Evolutionary conservation across 2,888 invertebrate species (phyloP).

Genomic region (Fragum fragum): DNA sequence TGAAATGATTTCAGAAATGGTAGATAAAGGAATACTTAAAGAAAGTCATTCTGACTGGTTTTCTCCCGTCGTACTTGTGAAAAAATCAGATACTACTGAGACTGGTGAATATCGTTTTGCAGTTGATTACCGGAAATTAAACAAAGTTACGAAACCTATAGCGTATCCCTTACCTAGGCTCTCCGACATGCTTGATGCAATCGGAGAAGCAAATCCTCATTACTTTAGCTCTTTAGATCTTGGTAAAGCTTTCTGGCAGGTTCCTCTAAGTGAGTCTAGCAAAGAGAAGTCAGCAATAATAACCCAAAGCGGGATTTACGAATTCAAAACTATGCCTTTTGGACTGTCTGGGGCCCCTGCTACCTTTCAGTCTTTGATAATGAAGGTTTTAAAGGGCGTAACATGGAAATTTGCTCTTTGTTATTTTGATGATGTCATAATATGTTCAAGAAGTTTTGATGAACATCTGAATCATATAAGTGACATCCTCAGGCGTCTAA

Average conservation of each 20-base stretch:
- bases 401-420: slow-evolving; percentile 55
- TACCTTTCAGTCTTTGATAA: slow-evolving; percentile 64
- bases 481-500: slow-evolving; percentile 54
- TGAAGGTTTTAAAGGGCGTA: slow-evolving; percentile 55
- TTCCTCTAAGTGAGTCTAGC: slow-evolving; percentile 53
- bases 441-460: slow-evolving; percentile 50
- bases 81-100: background rate
- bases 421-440: slow-evolving; percentile 64
- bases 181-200: slow-evolving; percentile 63
- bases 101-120: slow-evolving; percentile 12
- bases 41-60: too few species aligned
- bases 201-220: slow-evolving; percentile 64
- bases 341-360: slow-evolving; percentile 58
- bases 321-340: too few species aligned
- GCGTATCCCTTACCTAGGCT: too few species aligned
- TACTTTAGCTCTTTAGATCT: too few species aligned
- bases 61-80: background rate
- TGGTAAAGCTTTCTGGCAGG: too few species aligned
- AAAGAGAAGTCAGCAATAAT: slow-evolving; percentile 62
- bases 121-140: too few species aligned
- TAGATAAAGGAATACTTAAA: background rate
- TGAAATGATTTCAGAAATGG: slow-evolving; percentile 1
- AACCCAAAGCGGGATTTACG: slow-evolving; percentile 60
- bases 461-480: slow-evolving; percentile 55
- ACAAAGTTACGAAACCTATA: too few species aligned